Evolutionary conservation across 2,113 vertebrate genomes (phyloP).

Genomic region (Guaruba guarouba): DNA sequence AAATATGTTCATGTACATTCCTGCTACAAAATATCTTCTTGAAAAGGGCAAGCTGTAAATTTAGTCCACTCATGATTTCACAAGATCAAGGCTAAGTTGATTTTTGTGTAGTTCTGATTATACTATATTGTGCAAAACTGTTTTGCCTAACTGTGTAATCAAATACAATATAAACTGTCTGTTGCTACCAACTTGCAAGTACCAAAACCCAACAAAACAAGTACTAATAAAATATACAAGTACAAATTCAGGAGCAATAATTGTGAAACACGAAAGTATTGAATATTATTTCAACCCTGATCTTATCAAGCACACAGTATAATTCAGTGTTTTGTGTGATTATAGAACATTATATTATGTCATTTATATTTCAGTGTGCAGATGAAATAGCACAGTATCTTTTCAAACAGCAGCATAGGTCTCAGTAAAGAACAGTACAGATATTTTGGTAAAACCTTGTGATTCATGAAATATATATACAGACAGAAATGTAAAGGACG

Average conservation of each 20-base stretch:
- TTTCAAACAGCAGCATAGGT: background rate
- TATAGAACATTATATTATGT: too few species aligned
- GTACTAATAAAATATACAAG: slow-evolving; percentile 32
- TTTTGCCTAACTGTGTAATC: slow-evolving; percentile 62
- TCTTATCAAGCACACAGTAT: slow-evolving; percentile 35
- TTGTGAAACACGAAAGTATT: background rate
- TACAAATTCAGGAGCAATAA: slow-evolving; percentile 34
- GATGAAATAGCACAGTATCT: background rate
- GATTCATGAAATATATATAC: slow-evolving; percentile 10
- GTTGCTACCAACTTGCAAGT: slow-evolving; percentile 40
- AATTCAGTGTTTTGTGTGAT: background rate
- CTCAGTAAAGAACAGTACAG: background rate
- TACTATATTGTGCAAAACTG: slow-evolving; percentile 50
- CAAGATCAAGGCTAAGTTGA: slow-evolving; percentile 60
- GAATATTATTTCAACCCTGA: slow-evolving; percentile 2
- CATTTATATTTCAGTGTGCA: background rate
- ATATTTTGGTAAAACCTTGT: background rate
- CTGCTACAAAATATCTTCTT: slow-evolving; percentile 15
- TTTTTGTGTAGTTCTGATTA: slow-evolving; percentile 70
- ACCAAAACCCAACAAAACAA: background rate
- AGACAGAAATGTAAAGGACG: slow-evolving; percentile 15
- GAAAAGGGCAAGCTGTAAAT: slow-evolving; percentile 54
- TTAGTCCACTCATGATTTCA: slow-evolving; percentile 56
- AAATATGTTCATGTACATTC: slow-evolving; percentile 13
- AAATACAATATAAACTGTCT: slow-evolving; percentile 59